Percentiles rank a stretch among this genome's conserved stretches.
These are phyloP conservation scores for Maconellicoccus hirsutus DNA, from an alignment of 1,140 invertebrate species.

Conservation along the genomic window DNA sequence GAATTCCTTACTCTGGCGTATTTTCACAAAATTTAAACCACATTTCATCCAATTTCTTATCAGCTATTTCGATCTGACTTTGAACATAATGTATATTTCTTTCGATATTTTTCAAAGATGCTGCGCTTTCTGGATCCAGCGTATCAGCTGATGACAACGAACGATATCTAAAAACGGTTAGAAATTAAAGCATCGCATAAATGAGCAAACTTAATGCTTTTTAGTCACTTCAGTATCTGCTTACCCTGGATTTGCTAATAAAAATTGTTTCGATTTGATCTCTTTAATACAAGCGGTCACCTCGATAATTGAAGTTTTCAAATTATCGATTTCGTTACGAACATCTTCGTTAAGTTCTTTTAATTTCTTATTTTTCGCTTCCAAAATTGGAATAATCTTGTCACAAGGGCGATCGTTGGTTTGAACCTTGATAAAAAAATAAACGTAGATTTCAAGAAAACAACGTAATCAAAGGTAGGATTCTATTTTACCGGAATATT, in stretches of 20 bases:
- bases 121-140: constrained; percentile 44
- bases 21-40: constrained; percentile 45
- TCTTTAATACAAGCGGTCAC: neutral
- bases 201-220: too few species aligned
- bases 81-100: constrained; percentile 47
- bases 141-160: constrained; percentile 40
- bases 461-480: neutral
- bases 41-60: constrained; percentile 44
- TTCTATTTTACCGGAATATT: neutral
- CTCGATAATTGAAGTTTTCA: neutral
- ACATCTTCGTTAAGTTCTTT: neutral
- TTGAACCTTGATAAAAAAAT: neutral
- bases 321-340: neutral
- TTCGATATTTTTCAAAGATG: constrained; percentile 43
- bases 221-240: too few species aligned
- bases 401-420: neutral
- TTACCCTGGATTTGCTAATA: neutral
- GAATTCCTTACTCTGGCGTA: constrained; percentile 34
- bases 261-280: neutral
- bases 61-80: constrained; percentile 44
- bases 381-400: neutral
- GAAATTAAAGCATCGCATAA: too few species aligned
- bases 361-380: neutral
- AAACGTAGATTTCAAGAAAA: neutral
- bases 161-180: constrained; percentile 34